Evolutionary conservation across 2,113 vertebrate genomes (phyloP), one percentile per base, ranked within the genome.

Genomic region (Montifringilla adamsi): DNA sequence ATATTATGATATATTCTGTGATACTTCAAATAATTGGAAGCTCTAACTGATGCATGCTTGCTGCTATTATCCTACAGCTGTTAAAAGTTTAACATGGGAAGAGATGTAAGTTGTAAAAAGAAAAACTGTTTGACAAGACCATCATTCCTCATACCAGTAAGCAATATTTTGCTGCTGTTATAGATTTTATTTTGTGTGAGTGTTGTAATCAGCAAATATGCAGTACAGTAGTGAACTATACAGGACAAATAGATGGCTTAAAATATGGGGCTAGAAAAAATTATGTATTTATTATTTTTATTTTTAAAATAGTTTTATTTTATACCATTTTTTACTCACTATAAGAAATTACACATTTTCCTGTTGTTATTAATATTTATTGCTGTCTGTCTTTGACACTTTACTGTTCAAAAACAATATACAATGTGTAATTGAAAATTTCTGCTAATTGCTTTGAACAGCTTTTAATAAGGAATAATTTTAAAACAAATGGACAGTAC

Each of bases 301-400:
- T 95, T 93, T 96, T 96, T 78, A 92, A 91, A 92, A 86, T 91
- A 76, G 50, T 84, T 73, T 96, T 95, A 94, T 91, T 97, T 96
- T 95, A 93, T 86, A 96, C 92, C 85, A 86, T 95, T 98, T 97
- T 98, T 96, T 98, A 98, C 64, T 96, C 98, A 97, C 22, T 50
- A 44, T 88, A 79, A 93, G 60, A 94, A 92, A 52, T 47, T 64
- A 80, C 66, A 31, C 53, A 23, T 89, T 93, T 97, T 98, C 91
- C 92, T 87, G 77, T 95, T 84, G 72, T 95, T 94, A 94, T 84
- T 97, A 92, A 94, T 96, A 97, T 96, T 97, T 94, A 93, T 97
- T 98, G 95, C 97, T 92, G 63, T 94, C 72, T 92, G 56, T 79
- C 33, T 74, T 96, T 97, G 94, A 97, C 87, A 97, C 85, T 97